Base-by-base conservation (phyloP, 2,888 invertebrate species). In the Slavum lentiscoides region DNA sequence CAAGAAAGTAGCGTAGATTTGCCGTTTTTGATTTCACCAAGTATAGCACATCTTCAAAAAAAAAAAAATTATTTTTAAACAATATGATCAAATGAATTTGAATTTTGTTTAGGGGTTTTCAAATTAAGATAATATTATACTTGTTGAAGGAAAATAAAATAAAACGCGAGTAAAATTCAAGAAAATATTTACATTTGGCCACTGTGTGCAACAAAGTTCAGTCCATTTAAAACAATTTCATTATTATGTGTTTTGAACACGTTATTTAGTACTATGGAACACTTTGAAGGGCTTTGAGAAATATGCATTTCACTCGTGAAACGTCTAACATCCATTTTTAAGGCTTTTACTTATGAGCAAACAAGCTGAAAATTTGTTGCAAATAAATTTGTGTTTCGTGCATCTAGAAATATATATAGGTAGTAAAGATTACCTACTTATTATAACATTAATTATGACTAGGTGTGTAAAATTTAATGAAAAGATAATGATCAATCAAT, bases 1-100 rank as follows among this genome's bases (percentile, higher is more conserved):
- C 77, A 80, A 70, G 77, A 77, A 15, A 80, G 77, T 9, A 80
- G 69, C 62, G 19, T 70, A 13, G 77, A 80, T 64, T 80, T 80
- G 15, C 77, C 77, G n/a, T 64, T 72, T 7, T 80, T 30, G 3
- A 39, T 61, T 23, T 39, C 62, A 64, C 77, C 77, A 64, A 70
- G 70, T 70, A 80, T 23, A 64, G 70, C 69, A 13, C 61, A 77
- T 66, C 76, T 77, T n/a, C n/a, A n/a, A 43, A 70, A 72, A 67
- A 37, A 53, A 1, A 74, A 30, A 30, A 30, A 30, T 30, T 30
- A 30, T 74, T 5, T 23, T 61, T n/a, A 70, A 37, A 23, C 49
- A 53, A 11, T 69, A 9, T 53, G 19, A 30, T 53, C 30, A 53
- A 30, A 11, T 8, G 30, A 66, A 66, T 37, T 37, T 19, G 55